These are phyloP conservation scores for Eulemur mongoz DNA, from an alignment of 2,797 vertebrate species.

Conservation along the genomic window DNA sequence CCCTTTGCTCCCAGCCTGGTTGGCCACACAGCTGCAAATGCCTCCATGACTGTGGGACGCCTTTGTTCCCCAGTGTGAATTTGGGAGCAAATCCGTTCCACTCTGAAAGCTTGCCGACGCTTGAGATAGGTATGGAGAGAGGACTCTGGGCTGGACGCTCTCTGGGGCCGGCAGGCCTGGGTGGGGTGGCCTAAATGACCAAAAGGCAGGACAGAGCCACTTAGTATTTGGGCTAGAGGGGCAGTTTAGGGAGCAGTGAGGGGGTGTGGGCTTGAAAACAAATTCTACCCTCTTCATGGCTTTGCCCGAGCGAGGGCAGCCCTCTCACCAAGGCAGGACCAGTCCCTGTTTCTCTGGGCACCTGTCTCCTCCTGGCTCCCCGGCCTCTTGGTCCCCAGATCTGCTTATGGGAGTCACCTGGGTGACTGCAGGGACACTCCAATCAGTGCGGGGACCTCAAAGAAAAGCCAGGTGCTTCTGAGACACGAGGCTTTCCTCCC, in stretches of 20 bases:
- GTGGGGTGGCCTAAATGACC: not conserved
- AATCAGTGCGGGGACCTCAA: not conserved
- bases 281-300: not conserved
- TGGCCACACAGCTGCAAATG: not conserved
- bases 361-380: not conserved
- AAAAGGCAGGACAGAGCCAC: not conserved
- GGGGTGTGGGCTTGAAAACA: not conserved
- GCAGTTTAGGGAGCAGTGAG: not conserved
- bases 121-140: not conserved
- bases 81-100: not conserved
- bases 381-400: not conserved
- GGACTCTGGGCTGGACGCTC: not conserved
- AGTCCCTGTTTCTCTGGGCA: not conserved
- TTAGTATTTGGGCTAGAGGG: not conserved
- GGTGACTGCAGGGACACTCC: not conserved
- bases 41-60: not conserved
- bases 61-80: not conserved
- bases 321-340: not conserved
- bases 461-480: slow-evolving; percentile 1
- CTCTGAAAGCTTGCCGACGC: not conserved
- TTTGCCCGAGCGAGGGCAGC: not conserved
- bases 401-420: not conserved
- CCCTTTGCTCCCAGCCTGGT: not conserved
- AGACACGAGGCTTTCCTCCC: not conserved
- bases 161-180: not conserved